These are phyloP conservation scores for Pelodiscus sinensis DNA, from an alignment of 2,113 vertebrate species.

Conservation along the genomic window DNA sequence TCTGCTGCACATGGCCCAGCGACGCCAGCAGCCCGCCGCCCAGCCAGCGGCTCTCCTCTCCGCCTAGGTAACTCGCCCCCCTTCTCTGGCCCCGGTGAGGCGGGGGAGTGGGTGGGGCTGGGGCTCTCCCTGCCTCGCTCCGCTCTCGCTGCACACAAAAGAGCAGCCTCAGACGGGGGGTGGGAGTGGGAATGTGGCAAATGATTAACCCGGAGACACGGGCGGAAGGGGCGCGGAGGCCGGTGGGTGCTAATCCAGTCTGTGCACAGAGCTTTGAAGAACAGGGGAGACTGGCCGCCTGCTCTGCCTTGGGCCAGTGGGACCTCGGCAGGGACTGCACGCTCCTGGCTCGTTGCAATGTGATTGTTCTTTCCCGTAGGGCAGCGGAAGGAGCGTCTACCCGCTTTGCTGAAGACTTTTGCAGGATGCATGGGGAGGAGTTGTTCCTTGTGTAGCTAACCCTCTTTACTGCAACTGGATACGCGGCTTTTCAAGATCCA, in stretches of 20 bases:
- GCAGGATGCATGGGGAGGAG: background rate
- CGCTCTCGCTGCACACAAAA: background rate
- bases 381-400: background rate
- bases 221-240: background rate
- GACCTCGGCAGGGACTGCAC: background rate
- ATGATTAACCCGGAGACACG: background rate
- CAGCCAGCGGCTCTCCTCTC: background rate
- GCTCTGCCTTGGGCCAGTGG: background rate
- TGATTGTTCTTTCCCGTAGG: background rate
- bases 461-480: background rate
- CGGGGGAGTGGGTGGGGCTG: background rate
- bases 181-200: background rate
- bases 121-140: background rate
- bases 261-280: no score
- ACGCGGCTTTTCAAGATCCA: background rate
- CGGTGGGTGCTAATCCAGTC: no score
- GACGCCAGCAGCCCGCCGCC: no score
- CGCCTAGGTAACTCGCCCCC: background rate
- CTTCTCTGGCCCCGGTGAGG: no score
- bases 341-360: background rate
- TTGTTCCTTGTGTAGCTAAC: background rate
- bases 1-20: background rate
- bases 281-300: background rate
- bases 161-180: background rate
- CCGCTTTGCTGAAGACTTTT: background rate